Evolutionary conservation across 92 coral and sea anemone species (phyloP).

Genomic region (Phymanthus crucifer): DNA sequence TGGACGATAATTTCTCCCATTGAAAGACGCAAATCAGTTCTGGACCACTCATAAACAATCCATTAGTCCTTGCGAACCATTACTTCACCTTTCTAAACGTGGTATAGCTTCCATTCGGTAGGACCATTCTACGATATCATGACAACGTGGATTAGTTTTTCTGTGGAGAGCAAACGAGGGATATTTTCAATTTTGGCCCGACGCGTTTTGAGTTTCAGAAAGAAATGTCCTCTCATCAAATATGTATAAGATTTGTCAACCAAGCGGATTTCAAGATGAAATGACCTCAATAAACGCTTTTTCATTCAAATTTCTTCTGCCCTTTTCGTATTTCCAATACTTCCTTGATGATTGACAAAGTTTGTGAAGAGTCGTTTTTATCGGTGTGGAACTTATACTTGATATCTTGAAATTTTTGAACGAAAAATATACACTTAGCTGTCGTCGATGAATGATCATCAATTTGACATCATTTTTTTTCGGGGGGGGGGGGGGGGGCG

Average conservation of each 20-base stretch:
- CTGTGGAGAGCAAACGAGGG: not conserved
- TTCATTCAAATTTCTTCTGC: not conserved
- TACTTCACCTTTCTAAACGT: not conserved
- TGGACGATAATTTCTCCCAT: not conserved
- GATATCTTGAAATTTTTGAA: no score
- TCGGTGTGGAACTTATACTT: no score
- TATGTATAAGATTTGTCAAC: not conserved
- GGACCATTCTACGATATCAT: not conserved
- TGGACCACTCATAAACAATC: constrained; percentile 7
- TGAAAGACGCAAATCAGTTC: constrained; percentile 27
- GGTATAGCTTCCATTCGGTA: not conserved
- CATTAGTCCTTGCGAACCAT: not conserved
- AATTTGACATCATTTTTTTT: no score
- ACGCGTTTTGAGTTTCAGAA: constrained; percentile 9
- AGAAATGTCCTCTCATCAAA: not conserved
- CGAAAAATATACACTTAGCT: no score
- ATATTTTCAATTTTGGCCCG: not conserved
- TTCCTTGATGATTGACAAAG: not conserved
- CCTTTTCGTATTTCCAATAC: not conserved
- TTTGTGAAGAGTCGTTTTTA: not conserved
- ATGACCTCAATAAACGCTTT: constrained; percentile 7
- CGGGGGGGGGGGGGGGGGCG: no score
- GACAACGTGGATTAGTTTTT: not conserved
- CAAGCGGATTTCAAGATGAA: constrained; percentile 21
- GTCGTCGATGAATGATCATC: no score